Evolutionary conservation across 2,888 invertebrate species (phyloP).

Genomic region (Hirtodrosophila histrioides): DNA sequence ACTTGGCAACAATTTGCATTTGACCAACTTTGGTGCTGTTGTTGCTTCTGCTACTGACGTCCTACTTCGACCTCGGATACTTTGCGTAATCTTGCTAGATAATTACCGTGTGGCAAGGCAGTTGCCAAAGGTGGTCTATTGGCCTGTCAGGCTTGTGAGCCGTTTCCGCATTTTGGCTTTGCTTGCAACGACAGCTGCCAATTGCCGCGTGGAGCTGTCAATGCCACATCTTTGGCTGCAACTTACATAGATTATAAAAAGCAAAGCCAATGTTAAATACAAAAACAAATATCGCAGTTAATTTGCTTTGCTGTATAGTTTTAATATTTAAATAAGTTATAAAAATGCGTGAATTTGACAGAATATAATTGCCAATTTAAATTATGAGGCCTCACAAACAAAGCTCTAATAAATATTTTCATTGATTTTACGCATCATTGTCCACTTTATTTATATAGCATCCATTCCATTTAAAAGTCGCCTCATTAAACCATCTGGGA

Average conservation of each 20-base stretch:
- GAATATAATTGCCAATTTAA: conserved; percentile 8
- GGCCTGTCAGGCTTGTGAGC: not conserved
- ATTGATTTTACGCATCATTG: conserved; percentile 39
- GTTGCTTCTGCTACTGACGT: conserved; percentile 6
- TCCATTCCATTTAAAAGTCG: not conserved
- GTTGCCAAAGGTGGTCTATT: not conserved
- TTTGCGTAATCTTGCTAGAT: conserved; percentile 63
- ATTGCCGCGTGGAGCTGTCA: conserved; percentile 1
- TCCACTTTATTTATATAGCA: conserved; percentile 15
- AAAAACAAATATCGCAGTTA: no score
- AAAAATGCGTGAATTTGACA: not conserved
- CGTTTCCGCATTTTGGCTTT: not conserved
- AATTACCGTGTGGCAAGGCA: conserved; percentile 47
- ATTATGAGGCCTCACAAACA: not conserved
- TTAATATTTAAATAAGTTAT: conserved; percentile 15
- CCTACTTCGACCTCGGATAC: not conserved
- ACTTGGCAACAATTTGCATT: conserved; percentile 62
- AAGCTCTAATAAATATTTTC: conserved; percentile 26
- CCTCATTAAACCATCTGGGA: not conserved
- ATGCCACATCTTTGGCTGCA: not conserved
- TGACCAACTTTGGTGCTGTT: conserved; percentile 41
- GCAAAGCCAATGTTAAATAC: no score
- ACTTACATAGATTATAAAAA: no score
- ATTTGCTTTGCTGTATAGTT: no score
- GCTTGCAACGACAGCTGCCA: conserved; percentile 1